Conservation (phyloP, 2,888 invertebrate species). For the Eustalomyia histrio region DNA sequence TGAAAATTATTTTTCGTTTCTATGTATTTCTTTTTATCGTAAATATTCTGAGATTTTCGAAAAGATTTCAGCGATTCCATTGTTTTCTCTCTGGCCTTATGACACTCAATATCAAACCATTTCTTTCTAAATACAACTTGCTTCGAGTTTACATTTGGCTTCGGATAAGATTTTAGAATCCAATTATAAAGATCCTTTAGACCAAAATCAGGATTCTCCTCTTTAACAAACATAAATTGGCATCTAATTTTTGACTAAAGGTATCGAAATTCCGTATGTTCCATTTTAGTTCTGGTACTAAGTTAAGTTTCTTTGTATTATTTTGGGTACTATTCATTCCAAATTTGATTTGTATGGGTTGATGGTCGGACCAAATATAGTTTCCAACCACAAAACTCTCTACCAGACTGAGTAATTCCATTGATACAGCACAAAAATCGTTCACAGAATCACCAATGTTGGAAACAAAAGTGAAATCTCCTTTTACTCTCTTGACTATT, state of each 20-base stretch:
- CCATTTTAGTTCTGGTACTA: not conserved
- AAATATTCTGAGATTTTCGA: too few species aligned
- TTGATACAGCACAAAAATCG: not conserved
- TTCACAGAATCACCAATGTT: not conserved
- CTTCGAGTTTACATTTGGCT: too few species aligned
- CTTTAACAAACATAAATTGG: too few species aligned
- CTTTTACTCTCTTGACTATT: too few species aligned
- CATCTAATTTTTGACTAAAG: too few species aligned
- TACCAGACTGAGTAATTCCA: too few species aligned
- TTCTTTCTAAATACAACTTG: too few species aligned
- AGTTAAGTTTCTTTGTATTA: not conserved
- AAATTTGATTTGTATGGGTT: not conserved
- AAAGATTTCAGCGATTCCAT: not conserved
- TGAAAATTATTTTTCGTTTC: not conserved
- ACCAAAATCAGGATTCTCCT: too few species aligned
- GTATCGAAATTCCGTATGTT: too few species aligned
- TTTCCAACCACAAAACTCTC: too few species aligned
- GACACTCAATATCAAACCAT: slow-evolving; percentile 4
- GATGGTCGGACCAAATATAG: not conserved
- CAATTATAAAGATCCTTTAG: not conserved
- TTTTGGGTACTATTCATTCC: too few species aligned
- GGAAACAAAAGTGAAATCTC: not conserved
- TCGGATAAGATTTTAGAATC: not conserved
- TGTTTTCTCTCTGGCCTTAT: not conserved
- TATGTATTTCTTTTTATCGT: not conserved